Evolutionary conservation across 30 jellyfish, hydroid and myxozoan species (phyloP).

Genomic region (Rhopilema esculentum): DNA sequence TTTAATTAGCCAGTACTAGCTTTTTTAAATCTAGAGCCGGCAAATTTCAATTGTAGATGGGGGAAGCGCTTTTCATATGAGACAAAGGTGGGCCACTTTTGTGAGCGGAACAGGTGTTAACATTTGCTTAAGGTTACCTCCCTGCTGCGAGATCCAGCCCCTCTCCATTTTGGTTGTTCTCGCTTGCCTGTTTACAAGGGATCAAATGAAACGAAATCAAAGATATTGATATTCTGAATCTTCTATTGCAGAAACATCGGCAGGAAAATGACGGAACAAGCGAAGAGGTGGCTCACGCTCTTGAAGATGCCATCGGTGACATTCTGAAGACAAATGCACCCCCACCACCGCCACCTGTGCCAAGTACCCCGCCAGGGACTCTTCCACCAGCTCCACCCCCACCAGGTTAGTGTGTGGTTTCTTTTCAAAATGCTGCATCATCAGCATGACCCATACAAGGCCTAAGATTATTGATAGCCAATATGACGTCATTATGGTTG

Average conservation of each 20-base stretch:
- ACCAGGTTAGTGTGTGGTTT: constrained; percentile 40
- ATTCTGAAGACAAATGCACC: constrained; percentile 76
- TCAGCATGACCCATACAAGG: no score
- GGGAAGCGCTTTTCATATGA: no score
- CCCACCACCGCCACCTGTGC: constrained; percentile 90
- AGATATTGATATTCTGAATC: no score
- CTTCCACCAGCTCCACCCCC: constrained; percentile 87
- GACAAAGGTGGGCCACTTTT: no score
- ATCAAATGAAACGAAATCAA: background rate
- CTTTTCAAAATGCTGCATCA: no score
- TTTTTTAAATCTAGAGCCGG: no score
- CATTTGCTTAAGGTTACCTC: no score
- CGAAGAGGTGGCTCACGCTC: constrained; percentile 76
- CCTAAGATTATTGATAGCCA: background rate
- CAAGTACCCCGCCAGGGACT: constrained; percentile 66
- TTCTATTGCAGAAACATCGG: constrained; percentile 68
- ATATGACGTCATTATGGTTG: background rate
- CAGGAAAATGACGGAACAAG: constrained; percentile 52
- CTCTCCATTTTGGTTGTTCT: background rate
- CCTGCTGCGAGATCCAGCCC: no score
- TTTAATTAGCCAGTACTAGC: no score
- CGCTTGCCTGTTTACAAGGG: background rate
- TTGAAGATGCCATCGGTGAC: constrained; percentile 93
- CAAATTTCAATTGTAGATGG: no score
- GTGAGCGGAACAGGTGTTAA: no score